Percentiles rank a stretch among this genome's conserved stretches.
Conservation (phyloP, 2,888 invertebrate species). For the Cephus pygmeus region DNA sequence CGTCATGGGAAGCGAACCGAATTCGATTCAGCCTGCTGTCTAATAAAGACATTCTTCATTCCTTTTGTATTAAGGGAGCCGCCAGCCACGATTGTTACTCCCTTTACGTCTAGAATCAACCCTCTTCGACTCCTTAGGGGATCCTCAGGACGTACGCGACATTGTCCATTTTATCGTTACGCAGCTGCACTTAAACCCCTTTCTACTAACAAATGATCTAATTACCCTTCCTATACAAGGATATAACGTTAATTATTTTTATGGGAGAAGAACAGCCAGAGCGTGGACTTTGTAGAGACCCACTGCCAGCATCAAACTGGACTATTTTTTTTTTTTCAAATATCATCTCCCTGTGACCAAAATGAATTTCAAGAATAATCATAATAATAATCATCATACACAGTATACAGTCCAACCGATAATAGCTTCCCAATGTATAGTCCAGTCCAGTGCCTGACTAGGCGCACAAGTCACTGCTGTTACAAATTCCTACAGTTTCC, state of each 20-base stretch:
- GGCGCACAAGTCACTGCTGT: not conserved
- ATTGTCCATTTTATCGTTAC: conserved; percentile 16
- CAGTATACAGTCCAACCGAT: too few species aligned
- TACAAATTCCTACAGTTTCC: not conserved
- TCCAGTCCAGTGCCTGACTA: not conserved
- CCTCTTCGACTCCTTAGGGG: conserved; percentile 17
- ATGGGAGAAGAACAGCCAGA: not conserved
- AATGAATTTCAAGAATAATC: not conserved
- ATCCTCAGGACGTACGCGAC: conserved; percentile 7
- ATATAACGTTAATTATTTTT: not conserved
- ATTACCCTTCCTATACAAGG: conserved; percentile 21
- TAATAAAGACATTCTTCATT: conserved; percentile 65
- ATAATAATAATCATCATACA: not conserved
- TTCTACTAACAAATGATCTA: conserved; percentile 35
- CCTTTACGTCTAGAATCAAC: conserved; percentile 25
- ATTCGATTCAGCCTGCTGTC: conserved; percentile 52
- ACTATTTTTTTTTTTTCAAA: too few species aligned
- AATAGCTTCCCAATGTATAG: not conserved
- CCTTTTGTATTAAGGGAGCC: conserved; percentile 45
- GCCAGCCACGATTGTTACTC: conserved; percentile 12
- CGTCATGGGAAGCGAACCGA: conserved; percentile 40
- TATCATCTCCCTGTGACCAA: not conserved
- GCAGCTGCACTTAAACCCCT: conserved; percentile 31
- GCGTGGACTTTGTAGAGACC: not conserved
- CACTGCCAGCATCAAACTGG: not conserved